phyloP scores from a whole-genome alignment of 2,797 vertebrate genomes.

The Balearica regulorum region DNA sequence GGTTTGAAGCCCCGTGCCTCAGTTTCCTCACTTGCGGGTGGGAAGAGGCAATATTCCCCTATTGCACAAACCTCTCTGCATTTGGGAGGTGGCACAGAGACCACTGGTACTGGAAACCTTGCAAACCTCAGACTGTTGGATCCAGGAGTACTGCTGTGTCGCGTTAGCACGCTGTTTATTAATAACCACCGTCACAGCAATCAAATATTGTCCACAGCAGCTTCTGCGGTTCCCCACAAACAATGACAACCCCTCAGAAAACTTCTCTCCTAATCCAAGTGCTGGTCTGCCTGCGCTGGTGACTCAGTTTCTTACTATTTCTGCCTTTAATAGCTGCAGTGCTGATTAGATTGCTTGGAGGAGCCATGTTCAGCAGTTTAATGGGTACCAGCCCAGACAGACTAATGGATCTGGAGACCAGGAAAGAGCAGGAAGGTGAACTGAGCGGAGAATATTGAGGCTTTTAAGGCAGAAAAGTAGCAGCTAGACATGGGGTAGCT shows the following conservation, averaged over 20 bases:
- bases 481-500: background rate
- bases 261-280: background rate
- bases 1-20: background rate
- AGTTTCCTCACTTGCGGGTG: background rate
- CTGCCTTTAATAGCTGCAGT: constrained; percentile 8
- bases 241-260: background rate
- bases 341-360: background rate
- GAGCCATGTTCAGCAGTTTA: constrained; percentile 18
- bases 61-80: background rate
- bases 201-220: background rate
- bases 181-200: background rate
- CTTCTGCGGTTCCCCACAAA: background rate
- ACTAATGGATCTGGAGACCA: constrained; percentile 48
- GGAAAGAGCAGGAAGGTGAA: constrained; percentile 30
- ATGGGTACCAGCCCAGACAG: constrained; percentile 42
- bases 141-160: background rate
- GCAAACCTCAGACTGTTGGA: background rate
- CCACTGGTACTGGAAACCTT: background rate
- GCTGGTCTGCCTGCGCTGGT: background rate
- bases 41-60: background rate
- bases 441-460: constrained; percentile 20
- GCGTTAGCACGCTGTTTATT: background rate
- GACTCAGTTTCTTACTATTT: background rate
- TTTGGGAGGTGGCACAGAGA: background rate
- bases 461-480: constrained; percentile 28